Evolutionary conservation across 2,888 invertebrate species (phyloP).

Genomic region (Pseudococcus longispinus): DNA sequence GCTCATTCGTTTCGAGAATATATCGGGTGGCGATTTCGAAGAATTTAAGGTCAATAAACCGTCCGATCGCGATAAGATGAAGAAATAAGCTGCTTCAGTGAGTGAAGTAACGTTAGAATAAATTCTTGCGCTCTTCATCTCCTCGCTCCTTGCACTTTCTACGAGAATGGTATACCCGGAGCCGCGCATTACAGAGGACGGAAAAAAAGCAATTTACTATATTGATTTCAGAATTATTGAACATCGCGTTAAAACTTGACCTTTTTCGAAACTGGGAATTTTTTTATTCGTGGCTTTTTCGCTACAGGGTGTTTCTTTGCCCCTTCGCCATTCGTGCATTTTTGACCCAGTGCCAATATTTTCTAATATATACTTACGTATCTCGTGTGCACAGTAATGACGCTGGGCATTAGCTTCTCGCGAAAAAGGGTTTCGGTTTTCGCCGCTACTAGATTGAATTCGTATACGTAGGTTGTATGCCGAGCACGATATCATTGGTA

Average conservation of each 20-base stretch:
- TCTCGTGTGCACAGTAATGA: slow-evolving; percentile 4
- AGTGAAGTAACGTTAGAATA: background rate
- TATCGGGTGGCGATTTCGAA: background rate
- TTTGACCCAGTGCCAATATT: slow-evolving; percentile 35
- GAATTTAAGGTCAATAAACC: background rate
- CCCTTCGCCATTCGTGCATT: background rate
- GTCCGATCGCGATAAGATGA: background rate
- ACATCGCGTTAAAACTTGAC: slow-evolving; percentile 46
- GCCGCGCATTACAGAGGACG: background rate
- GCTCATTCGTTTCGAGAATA: background rate
- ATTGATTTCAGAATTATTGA: slow-evolving; percentile 42
- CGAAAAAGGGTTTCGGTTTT: background rate
- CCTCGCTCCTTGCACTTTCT: background rate
- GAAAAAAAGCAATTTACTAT: slow-evolving; percentile 21
- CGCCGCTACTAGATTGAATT: background rate
- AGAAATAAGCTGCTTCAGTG: background rate
- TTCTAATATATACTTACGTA: slow-evolving; percentile 5
- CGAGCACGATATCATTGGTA: background rate
- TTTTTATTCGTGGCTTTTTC: slow-evolving; percentile 15
- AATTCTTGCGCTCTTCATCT: background rate
- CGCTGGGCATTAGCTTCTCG: slow-evolving; percentile 14
- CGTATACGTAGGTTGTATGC: background rate
- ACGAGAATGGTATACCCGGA: background rate
- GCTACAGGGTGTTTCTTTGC: background rate
- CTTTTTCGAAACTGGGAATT: slow-evolving; percentile 24